Percentiles rank a stretch among this genome's conserved stretches.
These are phyloP conservation scores for Nasonia vitripennis DNA, from an alignment of 1,140 invertebrate species.

Conservation along the genomic window DNA sequence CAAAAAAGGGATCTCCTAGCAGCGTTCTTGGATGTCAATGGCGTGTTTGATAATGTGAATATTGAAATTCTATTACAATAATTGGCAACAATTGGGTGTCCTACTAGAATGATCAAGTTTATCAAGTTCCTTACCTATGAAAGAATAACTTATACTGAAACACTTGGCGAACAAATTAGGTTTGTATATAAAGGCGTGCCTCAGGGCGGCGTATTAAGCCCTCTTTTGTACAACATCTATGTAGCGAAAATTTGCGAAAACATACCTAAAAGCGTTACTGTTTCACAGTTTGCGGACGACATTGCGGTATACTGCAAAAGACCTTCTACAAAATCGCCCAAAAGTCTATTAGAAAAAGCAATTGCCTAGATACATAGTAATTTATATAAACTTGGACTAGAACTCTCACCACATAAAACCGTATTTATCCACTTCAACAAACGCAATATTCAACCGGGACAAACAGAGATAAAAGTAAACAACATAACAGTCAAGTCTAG, in stretches of 20 bases:
- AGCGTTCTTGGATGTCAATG: background rate
- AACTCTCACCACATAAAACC: background rate
- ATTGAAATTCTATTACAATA: too few species aligned
- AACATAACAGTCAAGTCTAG: background rate
- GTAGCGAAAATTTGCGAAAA: background rate
- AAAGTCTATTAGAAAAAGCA: background rate
- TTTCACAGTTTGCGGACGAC: background rate
- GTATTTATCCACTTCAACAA: constrained; percentile 8
- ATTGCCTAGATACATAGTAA: background rate
- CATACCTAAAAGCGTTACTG: background rate
- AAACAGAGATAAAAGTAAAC: background rate
- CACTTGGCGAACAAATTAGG: too few species aligned
- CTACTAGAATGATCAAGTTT: background rate
- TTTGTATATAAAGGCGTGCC: too few species aligned
- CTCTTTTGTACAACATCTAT: background rate
- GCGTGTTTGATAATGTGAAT: too few species aligned
- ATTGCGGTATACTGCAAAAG: background rate
- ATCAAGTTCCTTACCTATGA: background rate
- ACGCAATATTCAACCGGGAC: background rate
- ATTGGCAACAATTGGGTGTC: background rate
- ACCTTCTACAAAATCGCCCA: background rate
- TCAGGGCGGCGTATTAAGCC: too few species aligned
- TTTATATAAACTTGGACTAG: background rate
- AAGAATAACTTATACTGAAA: too few species aligned
- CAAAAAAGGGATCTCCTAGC: too few species aligned